Evolutionary conservation across 2,113 vertebrate species (phyloP).

Genomic region (Actinemys pallida): DNA sequence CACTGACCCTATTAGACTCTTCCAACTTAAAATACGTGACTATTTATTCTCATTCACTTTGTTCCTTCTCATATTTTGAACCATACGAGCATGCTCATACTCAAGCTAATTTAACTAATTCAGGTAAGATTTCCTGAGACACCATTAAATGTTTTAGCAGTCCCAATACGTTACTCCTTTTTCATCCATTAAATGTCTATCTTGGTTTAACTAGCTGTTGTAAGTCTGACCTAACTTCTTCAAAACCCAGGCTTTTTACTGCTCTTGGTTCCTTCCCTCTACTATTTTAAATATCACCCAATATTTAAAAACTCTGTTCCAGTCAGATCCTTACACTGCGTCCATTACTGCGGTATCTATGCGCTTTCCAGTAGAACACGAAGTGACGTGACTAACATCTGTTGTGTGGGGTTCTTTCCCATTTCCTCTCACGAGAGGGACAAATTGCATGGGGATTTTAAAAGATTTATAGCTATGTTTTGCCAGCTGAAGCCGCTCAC

Average conservation of each 20-base stretch:
- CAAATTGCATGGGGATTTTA: background rate
- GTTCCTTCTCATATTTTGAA: background rate
- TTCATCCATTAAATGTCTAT: constrained; percentile 7
- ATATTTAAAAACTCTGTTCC: background rate
- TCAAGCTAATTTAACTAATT: background rate
- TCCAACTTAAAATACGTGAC: background rate
- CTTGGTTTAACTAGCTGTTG: constrained; percentile 42
- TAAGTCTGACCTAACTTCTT: background rate
- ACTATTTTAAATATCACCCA: background rate
- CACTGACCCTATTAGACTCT: background rate
- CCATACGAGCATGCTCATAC: background rate
- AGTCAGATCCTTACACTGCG: background rate
- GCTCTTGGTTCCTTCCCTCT: constrained; percentile 30
- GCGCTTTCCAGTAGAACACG: rapidly evolving
- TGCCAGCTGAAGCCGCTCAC: constrained; percentile 25
- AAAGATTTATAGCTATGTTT: background rate
- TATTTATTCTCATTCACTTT: background rate
- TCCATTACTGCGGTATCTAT: rapidly evolving
- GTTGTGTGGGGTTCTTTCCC: background rate
- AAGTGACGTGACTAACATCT: background rate
- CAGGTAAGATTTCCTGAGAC: background rate
- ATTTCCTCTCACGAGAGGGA: rapidly evolving
- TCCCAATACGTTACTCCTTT: constrained; percentile 13
- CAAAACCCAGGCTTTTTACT: constrained; percentile 22
- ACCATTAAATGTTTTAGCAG: background rate